Conservation (phyloP, 2,888 invertebrate species). For the Drosophila setosimentum region DNA sequence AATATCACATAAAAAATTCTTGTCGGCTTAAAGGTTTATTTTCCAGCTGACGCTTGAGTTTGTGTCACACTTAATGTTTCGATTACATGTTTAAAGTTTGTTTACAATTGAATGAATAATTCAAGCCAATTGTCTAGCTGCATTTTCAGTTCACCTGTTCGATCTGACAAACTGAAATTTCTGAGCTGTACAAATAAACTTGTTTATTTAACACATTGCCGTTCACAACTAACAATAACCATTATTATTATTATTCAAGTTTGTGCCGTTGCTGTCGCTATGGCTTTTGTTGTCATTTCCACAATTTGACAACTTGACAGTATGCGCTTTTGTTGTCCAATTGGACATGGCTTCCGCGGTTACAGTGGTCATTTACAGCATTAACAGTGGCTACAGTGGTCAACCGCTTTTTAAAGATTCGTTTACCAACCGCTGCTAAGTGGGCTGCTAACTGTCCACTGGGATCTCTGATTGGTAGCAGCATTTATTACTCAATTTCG, state of each 20-base stretch:
- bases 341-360: constrained; percentile 69
- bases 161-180: constrained; percentile 1
- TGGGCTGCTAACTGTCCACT: constrained; percentile 14
- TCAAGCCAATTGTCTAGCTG: constrained; percentile 9
- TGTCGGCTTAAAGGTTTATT: neutral
- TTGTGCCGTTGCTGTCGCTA: constrained; percentile 21
- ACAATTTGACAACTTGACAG: constrained; percentile 64
- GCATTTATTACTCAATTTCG: constrained; percentile 42
- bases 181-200: constrained; percentile 31
- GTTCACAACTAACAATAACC: constrained; percentile 32
- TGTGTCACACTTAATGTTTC: neutral
- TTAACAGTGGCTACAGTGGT: constrained; percentile 28
- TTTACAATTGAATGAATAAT: constrained; percentile 1
- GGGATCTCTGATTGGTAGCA: constrained; percentile 15
- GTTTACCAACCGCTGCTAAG: constrained; percentile 23
- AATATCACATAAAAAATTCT: constrained; percentile 22
- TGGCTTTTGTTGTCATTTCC: constrained; percentile 44
- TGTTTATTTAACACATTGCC: constrained; percentile 32
- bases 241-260: constrained; percentile 25
- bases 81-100: neutral
- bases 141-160: constrained; percentile 9
- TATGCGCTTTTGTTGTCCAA: constrained; percentile 38
- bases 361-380: constrained; percentile 19
- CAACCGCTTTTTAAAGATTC: neutral
- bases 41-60: constrained; percentile 5